These are phyloP conservation scores for Hemibates koningsi DNA, from an alignment of 2,113 vertebrate genomes.

Conservation along the genomic window DNA sequence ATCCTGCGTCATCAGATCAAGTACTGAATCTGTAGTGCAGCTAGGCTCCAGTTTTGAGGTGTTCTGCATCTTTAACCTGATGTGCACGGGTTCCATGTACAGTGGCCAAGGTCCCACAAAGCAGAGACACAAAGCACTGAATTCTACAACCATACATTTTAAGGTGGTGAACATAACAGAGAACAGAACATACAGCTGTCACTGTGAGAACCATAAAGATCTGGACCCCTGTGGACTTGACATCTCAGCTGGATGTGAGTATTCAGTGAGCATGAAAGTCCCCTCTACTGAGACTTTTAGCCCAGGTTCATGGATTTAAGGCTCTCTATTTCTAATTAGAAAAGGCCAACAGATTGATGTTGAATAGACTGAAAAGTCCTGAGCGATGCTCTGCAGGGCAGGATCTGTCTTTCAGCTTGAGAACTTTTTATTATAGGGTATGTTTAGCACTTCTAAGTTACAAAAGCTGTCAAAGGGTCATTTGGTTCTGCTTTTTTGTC, in stretches of 20 bases:
- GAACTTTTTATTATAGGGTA: not conserved
- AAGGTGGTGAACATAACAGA: slow-evolving; percentile 43
- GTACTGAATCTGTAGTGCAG: slow-evolving; percentile 31
- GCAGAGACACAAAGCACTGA: not conserved
- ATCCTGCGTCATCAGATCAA: slow-evolving; percentile 53
- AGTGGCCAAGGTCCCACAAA: not conserved
- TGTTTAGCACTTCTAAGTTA: not conserved
- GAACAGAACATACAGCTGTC: slow-evolving; percentile 55
- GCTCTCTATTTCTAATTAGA: not conserved
- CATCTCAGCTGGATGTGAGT: slow-evolving; percentile 68
- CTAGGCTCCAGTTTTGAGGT: slow-evolving; percentile 47
- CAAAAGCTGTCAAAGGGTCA: not conserved
- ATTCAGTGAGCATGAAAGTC: not conserved
- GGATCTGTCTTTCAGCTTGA: not conserved
- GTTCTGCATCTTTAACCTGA: slow-evolving; percentile 61
- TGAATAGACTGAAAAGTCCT: not conserved
- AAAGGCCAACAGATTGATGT: not conserved
- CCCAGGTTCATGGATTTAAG: not conserved
- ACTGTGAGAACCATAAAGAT: not conserved
- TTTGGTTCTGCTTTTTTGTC: slow-evolving; percentile 25
- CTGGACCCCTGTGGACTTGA: slow-evolving; percentile 67
- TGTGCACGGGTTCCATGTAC: not conserved
- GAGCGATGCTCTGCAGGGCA: not conserved
- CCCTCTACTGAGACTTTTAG: not conserved
- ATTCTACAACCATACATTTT: slow-evolving; percentile 33